Evolutionary conservation across 1,140 invertebrate genomes (phyloP), one percentile per base, ranked within the genome.

Genomic region (Oryctes rhinoceros): DNA sequence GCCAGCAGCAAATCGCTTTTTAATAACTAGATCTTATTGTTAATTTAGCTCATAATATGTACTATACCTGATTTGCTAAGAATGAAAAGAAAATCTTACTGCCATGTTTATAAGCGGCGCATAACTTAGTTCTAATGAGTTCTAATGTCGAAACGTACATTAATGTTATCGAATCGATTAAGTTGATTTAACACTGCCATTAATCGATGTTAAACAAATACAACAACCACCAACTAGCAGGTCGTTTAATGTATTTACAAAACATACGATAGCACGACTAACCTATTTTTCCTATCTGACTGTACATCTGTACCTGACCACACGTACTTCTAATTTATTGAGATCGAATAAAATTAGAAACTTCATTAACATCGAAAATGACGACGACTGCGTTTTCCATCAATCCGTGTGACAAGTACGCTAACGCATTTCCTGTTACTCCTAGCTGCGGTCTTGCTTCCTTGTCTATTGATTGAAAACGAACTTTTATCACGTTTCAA

Each of bases 401-500:
- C 35, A 71, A 71, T 71, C 65, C 65, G 24, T 71, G 65, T 71
- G 65, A 71, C 18, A 71, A 24, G 65, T 20, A 71, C 65, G 39
- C 39, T 76, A 37, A 44, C 47, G 75, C 15, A 76, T 15, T 76
- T 44, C 75, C 75, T 15, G 75, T 18, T 15, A 49, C 75, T 47
- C 37, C 37, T 18, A 78, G 7, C 44, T 10, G n/a, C 39, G 35
- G 15, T 59, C 53, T 62, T 20, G 15, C 20, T 62, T 62, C 65
- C 65, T 71, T 37, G 65, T 71, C 65, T 71, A 71, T 78, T 78
- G 49, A 78, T 65, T 78, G 67, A 37, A 53, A 78, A 78, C 62
- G 62, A 13, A 37, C n/a, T 48, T 62, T 78, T 78, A 78, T 78
- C 78, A 65, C 53, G 35, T 78, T 78, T 62, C 49, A 78, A 78